Percentiles rank a stretch among this genome's conserved stretches.
Conservation (phyloP, 2,113 vertebrate genomes). For the Protobothrops flavoviridis region DNA sequence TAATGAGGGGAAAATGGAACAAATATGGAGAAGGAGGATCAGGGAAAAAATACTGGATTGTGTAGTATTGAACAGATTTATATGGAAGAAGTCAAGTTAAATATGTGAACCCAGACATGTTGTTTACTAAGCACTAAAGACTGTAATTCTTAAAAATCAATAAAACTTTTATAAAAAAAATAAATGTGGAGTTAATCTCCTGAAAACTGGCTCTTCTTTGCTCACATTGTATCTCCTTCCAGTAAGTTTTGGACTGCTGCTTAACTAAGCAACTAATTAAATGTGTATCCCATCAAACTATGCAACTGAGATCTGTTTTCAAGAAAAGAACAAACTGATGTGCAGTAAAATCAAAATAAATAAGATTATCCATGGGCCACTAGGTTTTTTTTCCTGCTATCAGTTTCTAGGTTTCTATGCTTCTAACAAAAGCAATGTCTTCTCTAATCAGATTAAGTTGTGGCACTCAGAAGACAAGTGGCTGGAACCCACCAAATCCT, state of each 20-base stretch:
- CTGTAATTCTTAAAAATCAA: no score
- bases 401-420: neutral
- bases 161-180: no score
- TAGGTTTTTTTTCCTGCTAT: neutral
- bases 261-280: neutral
- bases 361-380: neutral
- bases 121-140: no score
- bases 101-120: no score
- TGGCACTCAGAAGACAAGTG: neutral
- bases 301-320: neutral
- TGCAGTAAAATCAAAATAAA: neutral
- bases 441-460: neutral
- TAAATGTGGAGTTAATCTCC: neutral
- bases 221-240: neutral
- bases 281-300: neutral
- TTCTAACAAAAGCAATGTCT: neutral
- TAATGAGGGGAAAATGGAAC: no score
- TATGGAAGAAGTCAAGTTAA: no score
- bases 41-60: no score
- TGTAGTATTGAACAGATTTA: no score
- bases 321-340: neutral
- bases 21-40: no score
- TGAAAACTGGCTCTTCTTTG: neutral
- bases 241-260: neutral
- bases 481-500: neutral